phyloP scores from a whole-genome alignment of 2,888 invertebrate species.

The Lacanobia oleracea region DNA sequence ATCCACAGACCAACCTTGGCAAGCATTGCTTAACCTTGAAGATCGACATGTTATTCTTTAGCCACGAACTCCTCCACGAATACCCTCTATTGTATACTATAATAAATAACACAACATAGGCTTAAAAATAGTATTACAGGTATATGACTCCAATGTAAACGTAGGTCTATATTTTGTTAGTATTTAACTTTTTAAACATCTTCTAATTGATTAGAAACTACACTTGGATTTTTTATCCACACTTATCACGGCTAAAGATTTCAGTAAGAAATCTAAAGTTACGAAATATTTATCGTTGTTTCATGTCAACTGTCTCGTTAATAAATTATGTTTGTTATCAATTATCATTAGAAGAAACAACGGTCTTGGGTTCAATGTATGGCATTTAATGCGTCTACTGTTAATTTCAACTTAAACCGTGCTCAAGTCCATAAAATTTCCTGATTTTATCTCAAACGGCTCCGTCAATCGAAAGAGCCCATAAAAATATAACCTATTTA shows the following conservation, averaged over 20 bases:
- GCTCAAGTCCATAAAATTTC: constrained; percentile 17
- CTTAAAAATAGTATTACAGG: no score
- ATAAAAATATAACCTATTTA: constrained; percentile 42
- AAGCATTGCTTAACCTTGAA: no score
- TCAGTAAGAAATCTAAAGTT: not conserved
- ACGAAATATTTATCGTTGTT: not conserved
- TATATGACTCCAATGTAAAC: no score
- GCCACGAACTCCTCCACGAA: no score
- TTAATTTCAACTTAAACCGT: constrained; percentile 11
- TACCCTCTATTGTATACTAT: no score
- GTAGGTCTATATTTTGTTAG: not conserved
- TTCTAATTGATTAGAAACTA: not conserved
- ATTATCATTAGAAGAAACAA: not conserved
- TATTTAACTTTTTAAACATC: not conserved
- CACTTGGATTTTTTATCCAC: not conserved
- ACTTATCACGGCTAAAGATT: not conserved
- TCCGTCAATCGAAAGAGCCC: constrained; percentile 25
- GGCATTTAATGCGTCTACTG: constrained; percentile 12
- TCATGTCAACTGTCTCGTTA: not conserved
- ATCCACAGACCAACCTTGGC: no score
- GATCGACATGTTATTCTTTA: no score
- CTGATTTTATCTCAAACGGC: constrained; percentile 26
- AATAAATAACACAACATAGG: no score
- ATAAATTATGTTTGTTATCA: not conserved
- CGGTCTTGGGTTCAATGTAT: constrained; percentile 20